These are phyloP conservation scores for Napeogenes inachia DNA, from an alignment of 2,888 invertebrate species.

Conservation along the genomic window DNA sequence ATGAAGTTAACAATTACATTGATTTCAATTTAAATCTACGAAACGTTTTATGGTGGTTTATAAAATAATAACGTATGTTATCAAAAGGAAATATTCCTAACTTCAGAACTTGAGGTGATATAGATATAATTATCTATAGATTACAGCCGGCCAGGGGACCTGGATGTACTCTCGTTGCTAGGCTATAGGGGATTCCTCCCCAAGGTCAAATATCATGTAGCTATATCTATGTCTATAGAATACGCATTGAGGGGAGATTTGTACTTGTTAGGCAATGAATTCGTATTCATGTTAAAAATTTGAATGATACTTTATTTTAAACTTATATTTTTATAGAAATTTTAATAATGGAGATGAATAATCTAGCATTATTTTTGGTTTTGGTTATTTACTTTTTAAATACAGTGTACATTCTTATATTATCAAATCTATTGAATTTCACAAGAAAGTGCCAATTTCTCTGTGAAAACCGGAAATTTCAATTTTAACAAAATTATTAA, in stretches of 20 bases:
- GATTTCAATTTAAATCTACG: not conserved
- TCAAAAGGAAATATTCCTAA: constrained; percentile 41
- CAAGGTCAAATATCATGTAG: constrained; percentile 71
- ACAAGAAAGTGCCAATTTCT: no score
- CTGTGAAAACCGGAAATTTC: no score
- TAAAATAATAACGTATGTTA: constrained; percentile 14
- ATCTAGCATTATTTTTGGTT: no score
- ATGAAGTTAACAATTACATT: not conserved
- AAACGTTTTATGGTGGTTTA: not conserved
- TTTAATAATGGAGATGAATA: no score
- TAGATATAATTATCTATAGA: constrained; percentile 69
- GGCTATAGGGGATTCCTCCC: constrained; percentile 66
- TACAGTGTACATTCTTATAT: no score
- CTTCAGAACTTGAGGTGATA: constrained; percentile 59
- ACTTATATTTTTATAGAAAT: no score
- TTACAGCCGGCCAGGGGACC: constrained; percentile 65
- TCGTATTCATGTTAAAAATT: constrained; percentile 27
- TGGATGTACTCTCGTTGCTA: constrained; percentile 66
- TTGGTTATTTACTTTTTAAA: no score
- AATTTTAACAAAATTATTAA: no score
- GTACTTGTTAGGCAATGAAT: constrained; percentile 31
- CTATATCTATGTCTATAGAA: constrained; percentile 47
- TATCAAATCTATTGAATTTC: no score
- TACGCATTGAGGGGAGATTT: constrained; percentile 53
- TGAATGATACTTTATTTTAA: constrained; percentile 8